Conservation (phyloP, 2,797 vertebrate species). For the Sebastes trivittatus region DNA sequence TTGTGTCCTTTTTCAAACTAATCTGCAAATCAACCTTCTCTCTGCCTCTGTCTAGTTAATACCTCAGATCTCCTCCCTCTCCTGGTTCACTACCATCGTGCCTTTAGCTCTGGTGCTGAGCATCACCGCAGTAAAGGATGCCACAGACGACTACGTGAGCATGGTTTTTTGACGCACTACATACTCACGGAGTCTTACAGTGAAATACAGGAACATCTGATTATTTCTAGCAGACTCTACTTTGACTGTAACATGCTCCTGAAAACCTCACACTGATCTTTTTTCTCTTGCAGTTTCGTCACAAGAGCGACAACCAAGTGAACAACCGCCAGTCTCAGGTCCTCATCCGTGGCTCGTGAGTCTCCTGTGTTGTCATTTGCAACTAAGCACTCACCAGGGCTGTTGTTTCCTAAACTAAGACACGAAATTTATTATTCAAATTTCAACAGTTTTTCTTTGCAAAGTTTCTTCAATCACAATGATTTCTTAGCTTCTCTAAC, state of each 20-base stretch:
- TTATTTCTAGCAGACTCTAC: neutral
- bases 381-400: neutral
- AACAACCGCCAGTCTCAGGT: slow-evolving; percentile 97
- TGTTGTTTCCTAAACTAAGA: neutral
- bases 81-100: slow-evolving; percentile 99
- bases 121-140: slow-evolving; percentile 97
- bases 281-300: slow-evolving; percentile 87
- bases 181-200: neutral
- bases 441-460: neutral
- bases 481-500: neutral
- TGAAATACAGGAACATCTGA: neutral
- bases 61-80: slow-evolving; percentile 95
- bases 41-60: slow-evolving; percentile 84
- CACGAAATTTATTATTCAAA: neutral
- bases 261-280: neutral
- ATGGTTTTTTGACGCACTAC: neutral
- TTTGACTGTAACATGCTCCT: neutral
- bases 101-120: slow-evolving; percentile 96
- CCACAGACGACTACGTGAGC: slow-evolving; percentile 95
- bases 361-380: slow-evolving; percentile 29
- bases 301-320: slow-evolving; percentile 96
- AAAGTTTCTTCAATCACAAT: neutral
- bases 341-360: slow-evolving; percentile 92
- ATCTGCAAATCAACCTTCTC: neutral
- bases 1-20: neutral